These are phyloP conservation scores for Acipenser ruthenus DNA, from an alignment of 2,797 vertebrate species.

Conservation along the genomic window DNA sequence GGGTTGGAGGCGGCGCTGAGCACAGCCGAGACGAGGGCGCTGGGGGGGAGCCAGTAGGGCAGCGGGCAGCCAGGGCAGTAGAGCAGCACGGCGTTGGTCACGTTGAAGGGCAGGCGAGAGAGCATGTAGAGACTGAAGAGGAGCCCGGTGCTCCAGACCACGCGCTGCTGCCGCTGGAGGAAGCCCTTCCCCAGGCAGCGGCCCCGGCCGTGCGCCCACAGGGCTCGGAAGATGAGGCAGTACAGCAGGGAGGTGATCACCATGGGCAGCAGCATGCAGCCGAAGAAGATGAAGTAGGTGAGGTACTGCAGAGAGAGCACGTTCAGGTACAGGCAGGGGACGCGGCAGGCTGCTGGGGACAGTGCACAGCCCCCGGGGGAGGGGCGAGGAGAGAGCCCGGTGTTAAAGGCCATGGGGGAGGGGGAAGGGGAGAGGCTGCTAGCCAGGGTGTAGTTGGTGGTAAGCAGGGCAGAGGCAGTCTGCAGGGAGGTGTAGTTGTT, in stretches of 20 bases:
- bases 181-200: neutral
- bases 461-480: neutral
- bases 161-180: neutral
- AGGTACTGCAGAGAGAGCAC: constrained; percentile 2
- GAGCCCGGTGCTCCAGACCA: neutral
- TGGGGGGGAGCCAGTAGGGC: neutral
- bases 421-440: neutral
- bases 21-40: neutral
- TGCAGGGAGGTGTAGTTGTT: constrained; percentile 8
- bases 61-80: neutral
- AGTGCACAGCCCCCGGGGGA: neutral
- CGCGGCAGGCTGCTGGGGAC: neutral
- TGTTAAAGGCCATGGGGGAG: neutral
- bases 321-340: constrained; percentile 6
- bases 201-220: neutral
- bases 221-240: constrained; percentile 1
- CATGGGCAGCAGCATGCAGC: neutral
- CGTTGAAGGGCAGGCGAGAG: constrained; percentile 7
- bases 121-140: constrained; percentile 6
- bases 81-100: neutral
- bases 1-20: constrained; percentile 10
- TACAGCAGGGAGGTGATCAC: neutral
- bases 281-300: constrained; percentile 3
- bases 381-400: neutral
- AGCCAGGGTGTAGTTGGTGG: neutral